Evolutionary conservation across 2,888 invertebrate genomes (phyloP).

Genomic region (Gonocerus acuteangulatus): DNA sequence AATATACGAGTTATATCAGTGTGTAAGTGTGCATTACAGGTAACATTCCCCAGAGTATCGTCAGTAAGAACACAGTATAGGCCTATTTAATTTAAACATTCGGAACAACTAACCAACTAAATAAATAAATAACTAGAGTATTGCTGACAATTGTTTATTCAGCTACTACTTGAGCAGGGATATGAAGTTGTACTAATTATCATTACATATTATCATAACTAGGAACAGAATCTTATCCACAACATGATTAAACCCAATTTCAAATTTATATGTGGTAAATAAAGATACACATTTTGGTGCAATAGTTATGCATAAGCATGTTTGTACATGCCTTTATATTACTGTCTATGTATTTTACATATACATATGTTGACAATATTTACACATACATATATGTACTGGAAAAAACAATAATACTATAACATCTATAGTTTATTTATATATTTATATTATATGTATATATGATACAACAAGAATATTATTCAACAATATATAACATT

Average conservation of each 20-base stretch:
- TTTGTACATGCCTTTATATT: neutral
- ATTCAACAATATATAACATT: slow-evolving; percentile 25
- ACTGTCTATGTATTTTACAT: neutral
- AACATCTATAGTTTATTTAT: neutral
- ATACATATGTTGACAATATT: slow-evolving; percentile 12
- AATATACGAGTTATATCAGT: neutral
- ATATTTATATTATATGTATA: slow-evolving; percentile 12
- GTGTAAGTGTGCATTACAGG: neutral
- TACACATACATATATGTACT: slow-evolving; percentile 18
- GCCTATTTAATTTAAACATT: neutral
- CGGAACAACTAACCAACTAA: too few relatives aligned
- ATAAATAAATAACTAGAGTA: too few relatives aligned
- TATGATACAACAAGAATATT: slow-evolving; percentile 14
- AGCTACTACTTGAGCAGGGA: too few relatives aligned
- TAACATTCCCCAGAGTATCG: neutral
- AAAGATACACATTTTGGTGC: too few relatives aligned
- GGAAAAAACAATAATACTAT: slow-evolving; percentile 4
- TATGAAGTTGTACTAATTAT: too few relatives aligned
- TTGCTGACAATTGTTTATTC: too few relatives aligned
- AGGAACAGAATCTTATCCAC: too few relatives aligned
- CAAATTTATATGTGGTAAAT: too few relatives aligned
- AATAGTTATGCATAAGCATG: too few relatives aligned
- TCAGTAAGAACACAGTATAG: neutral
- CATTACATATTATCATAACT: too few relatives aligned
- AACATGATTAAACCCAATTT: too few relatives aligned